Percentiles rank a stretch among this genome's conserved stretches.
phyloP scores from a whole-genome alignment of 1,140 invertebrate species.

The Adoxophyes honmai region DNA sequence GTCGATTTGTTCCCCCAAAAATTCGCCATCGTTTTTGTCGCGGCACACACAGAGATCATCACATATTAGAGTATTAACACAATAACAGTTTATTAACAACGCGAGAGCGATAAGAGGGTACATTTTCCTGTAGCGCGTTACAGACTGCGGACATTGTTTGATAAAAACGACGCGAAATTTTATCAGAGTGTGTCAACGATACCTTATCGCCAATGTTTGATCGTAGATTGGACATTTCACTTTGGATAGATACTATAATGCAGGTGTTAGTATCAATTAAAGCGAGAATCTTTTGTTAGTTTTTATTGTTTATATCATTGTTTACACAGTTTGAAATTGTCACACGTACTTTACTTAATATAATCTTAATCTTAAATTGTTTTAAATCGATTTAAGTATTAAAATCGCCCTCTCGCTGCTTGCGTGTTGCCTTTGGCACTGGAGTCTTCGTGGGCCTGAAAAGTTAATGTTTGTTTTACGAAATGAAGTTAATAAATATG shows the following conservation, averaged over 20 bases:
- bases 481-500: too few species aligned
- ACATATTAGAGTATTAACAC: constrained; percentile 40
- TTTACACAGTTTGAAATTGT: neutral
- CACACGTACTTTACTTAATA: neutral
- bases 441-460: constrained; percentile 69
- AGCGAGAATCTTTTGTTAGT: constrained; percentile 4
- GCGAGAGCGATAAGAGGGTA: constrained; percentile 22
- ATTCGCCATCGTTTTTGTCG: constrained; percentile 39
- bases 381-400: constrained; percentile 18
- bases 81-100: constrained; percentile 27
- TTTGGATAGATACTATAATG: constrained; percentile 23
- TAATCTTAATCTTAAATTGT: too few species aligned
- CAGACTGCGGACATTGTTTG: constrained; percentile 3
- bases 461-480: constrained; percentile 19
- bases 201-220: constrained; percentile 54
- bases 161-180: neutral
- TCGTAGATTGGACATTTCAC: constrained; percentile 54
- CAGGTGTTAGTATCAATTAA: neutral
- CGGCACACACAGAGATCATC: constrained; percentile 46
- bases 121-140: constrained; percentile 31
- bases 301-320: constrained; percentile 1
- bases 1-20: constrained; percentile 43
- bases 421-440: constrained; percentile 56
- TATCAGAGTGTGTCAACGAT: constrained; percentile 32
- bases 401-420: constrained; percentile 51